These are phyloP conservation scores for Scomber colias DNA, from an alignment of 2,113 vertebrate genomes.

Conservation along the genomic window DNA sequence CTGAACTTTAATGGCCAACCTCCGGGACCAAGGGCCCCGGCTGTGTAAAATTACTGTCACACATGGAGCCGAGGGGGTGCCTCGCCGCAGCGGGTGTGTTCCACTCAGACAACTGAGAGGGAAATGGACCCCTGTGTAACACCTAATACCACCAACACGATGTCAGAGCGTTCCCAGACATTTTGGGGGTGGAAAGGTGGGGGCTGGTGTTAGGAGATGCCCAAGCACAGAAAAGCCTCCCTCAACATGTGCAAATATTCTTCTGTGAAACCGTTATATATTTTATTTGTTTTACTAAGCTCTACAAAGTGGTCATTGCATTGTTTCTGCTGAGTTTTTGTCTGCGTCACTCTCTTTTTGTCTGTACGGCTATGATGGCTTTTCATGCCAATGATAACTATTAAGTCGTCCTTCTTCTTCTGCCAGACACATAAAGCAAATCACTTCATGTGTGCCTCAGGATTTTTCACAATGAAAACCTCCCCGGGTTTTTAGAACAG, in stretches of 20 bases:
- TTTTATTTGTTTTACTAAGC: background rate
- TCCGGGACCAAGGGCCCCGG: constrained; percentile 74
- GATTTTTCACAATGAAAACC: background rate
- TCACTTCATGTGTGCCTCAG: background rate
- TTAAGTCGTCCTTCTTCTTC: background rate
- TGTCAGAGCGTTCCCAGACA: constrained; percentile 64
- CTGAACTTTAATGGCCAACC: constrained; percentile 85
- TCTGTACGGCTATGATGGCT: background rate
- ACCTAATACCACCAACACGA: constrained; percentile 77
- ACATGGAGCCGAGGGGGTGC: constrained; percentile 65
- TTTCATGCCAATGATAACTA: constrained; percentile 14
- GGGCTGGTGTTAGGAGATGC: constrained; percentile 32
- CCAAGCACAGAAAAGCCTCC: background rate
- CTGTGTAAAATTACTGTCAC: constrained; percentile 81
- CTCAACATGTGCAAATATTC: constrained; percentile 16
- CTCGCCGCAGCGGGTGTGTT: constrained; percentile 73
- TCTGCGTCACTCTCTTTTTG: background rate
- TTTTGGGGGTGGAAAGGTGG: constrained; percentile 42
- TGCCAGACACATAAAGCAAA: background rate
- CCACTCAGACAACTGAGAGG: constrained; percentile 73
- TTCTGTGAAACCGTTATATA: background rate
- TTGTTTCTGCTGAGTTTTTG: background rate
- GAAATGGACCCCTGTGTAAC: constrained; percentile 80
- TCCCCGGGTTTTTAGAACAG: background rate
- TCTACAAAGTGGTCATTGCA: background rate